Evolutionary conservation across 2,888 invertebrate genomes (phyloP).

Genomic region (Hemithea aestivaria): DNA sequence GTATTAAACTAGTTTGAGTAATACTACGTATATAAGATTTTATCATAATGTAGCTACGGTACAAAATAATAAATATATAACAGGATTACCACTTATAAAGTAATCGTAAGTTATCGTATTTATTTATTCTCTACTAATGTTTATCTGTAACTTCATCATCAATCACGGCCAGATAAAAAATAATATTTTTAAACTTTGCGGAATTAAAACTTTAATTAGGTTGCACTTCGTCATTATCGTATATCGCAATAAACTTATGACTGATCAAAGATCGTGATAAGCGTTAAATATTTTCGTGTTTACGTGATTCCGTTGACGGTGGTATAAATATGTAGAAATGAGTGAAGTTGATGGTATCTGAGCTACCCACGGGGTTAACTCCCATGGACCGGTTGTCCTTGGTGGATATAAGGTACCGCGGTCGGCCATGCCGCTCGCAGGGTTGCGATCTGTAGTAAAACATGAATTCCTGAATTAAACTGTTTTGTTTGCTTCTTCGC

Average conservation of each 20-base stretch:
- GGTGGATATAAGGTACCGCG: slow-evolving; percentile 17
- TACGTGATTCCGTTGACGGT: slow-evolving; percentile 5
- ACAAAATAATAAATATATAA: too few species aligned
- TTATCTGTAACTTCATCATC: too few species aligned
- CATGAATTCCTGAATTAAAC: background rate
- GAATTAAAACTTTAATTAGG: too few species aligned
- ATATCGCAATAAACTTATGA: slow-evolving; percentile 20
- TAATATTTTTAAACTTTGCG: too few species aligned
- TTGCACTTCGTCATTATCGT: slow-evolving; percentile 8
- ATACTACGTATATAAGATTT: too few species aligned
- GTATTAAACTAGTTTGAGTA: slow-evolving; percentile 9
- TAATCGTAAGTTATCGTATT: too few species aligned
- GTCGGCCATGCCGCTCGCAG: slow-evolving; percentile 1
- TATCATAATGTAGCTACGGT: too few species aligned
- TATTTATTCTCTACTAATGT: too few species aligned
- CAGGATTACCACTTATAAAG: too few species aligned
- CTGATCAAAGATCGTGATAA: slow-evolving; percentile 21
- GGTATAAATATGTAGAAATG: slow-evolving; percentile 25
- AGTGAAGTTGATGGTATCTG: slow-evolving; percentile 27
- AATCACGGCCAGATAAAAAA: too few species aligned
- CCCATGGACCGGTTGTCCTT: slow-evolving; percentile 28
- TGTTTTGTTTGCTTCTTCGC: too few species aligned
- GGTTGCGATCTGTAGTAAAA: background rate
- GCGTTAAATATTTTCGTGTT: slow-evolving; percentile 5
- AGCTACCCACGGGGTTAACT: slow-evolving; percentile 25